Base-by-base conservation (phyloP, 2,888 invertebrate species). In the Tenthredo distinguenda region DNA sequence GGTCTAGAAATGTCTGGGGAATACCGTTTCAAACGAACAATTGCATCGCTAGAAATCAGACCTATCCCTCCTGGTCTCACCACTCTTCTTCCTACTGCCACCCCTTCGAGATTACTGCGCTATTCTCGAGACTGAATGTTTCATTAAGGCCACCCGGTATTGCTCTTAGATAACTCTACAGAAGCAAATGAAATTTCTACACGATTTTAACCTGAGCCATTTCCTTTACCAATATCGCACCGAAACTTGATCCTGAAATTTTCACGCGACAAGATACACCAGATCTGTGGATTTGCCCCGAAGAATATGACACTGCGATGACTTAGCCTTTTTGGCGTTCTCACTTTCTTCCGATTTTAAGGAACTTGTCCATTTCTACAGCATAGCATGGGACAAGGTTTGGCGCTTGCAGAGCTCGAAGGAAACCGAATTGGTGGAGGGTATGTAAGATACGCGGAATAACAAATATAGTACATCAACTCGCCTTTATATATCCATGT, bases 101-200 rank as follows among this genome's bases (percentile, higher is more conserved):
- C 87, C 90, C 92, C 92, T 92, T 92, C 93, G 92, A 93, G 92
- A 93, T 93, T 93, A 92, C 93, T 93, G 92, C 92, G 92, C 93
- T 93, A 93, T 93, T 93, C 93, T 93, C 92, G 90, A 92, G 92
- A 93, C 92, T 93, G 93, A 93, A 93, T 93, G 93, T 93, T 93
- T 93, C 93, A 93, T 93, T 93, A 93, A 93, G 92, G 92, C 93
- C 92, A 93, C 92, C 93, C 93, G 93, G 93, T 93, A 93, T 93
- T 93, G 93, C 93, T 93, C 93, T 93, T 93, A 93, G 93, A 93
- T 93, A 93, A 93, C 93, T 93, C 93, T 93, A 91, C 92, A 92
- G 93, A 92, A 93, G 93, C 93, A 93, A 93, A 93, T 93, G 93
- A 93, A 93, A 93, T 93, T 93, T 93, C 92, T 83, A 43, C 47